Evolutionary conservation across 2,888 invertebrate genomes (phyloP).

Genomic region (Azorinus chamasolen): DNA sequence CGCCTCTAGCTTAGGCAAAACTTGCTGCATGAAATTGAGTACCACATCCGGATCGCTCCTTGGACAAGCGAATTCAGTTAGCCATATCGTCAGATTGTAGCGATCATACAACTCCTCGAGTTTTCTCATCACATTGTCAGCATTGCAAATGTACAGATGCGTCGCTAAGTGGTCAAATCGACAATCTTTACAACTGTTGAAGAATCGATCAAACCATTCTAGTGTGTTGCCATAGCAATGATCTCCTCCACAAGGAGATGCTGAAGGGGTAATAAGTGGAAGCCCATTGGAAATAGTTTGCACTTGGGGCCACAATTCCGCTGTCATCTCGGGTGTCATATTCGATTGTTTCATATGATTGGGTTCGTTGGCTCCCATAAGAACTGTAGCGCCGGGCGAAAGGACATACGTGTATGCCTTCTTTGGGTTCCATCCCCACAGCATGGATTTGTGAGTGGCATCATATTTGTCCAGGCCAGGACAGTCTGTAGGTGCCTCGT

Average conservation of each 20-base stretch:
- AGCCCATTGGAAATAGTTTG: conserved; percentile 48
- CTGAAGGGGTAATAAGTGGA: conserved; percentile 68
- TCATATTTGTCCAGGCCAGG: no score
- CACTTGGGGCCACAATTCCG: conserved; percentile 60
- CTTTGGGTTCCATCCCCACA: conserved; percentile 55
- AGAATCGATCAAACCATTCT: conserved; percentile 67
- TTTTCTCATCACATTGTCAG: conserved; percentile 25
- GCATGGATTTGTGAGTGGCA: conserved; percentile 59
- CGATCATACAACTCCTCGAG: conserved; percentile 30
- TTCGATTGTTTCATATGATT: conserved; percentile 67
- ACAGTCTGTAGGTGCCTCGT: no score
- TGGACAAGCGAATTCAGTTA: conserved; percentile 28
- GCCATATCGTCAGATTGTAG: conserved; percentile 38
- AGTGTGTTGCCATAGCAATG: conserved; percentile 36
- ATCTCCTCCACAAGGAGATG: conserved; percentile 50
- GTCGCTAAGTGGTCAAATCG: conserved; percentile 67
- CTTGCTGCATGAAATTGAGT: conserved; percentile 87
- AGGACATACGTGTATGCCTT: conserved; percentile 11
- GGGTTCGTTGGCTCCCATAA: conserved; percentile 73
- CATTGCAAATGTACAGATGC: conserved; percentile 63
- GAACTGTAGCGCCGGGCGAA: conserved; percentile 45
- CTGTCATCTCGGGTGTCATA: conserved; percentile 61
- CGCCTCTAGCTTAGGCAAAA: conserved; percentile 97
- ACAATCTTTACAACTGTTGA: conserved; percentile 63
- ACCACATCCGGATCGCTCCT: background rate